A percentile compares a stretch with the other conserved stretches of the same genome.
Conservation (phyloP, 2,797 vertebrate genomes). For the Artibeus jamaicensis region DNA sequence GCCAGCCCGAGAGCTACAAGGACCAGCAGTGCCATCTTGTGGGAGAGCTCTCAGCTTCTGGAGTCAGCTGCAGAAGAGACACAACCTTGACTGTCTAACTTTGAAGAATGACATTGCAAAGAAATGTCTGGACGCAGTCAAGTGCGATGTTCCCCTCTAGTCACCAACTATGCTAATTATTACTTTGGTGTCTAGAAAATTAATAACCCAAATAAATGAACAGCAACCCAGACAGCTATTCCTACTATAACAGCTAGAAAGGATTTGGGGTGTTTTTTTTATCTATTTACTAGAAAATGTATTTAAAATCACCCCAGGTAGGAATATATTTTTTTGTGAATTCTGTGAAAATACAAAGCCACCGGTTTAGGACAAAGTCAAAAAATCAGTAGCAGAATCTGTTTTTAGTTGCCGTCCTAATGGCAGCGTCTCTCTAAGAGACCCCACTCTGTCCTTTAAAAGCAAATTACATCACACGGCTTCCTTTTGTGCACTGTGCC, state of each 20-base stretch:
- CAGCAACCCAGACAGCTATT: constrained; percentile 44
- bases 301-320: constrained; percentile 45
- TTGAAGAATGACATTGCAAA: constrained; percentile 20
- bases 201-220: constrained; percentile 63
- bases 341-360: not conserved
- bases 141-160: constrained; percentile 48
- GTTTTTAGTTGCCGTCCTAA: not conserved
- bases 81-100: constrained; percentile 25
- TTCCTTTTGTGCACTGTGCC: fast-evolving
- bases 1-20: constrained; percentile 42
- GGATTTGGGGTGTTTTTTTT: constrained; percentile 45
- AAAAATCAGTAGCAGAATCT: not conserved
- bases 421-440: no score
- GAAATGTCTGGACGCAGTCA: constrained; percentile 19
- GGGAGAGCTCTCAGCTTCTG: constrained; percentile 52
- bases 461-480: fast-evolving
- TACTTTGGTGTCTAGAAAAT: constrained; percentile 75
- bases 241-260: constrained; percentile 38
- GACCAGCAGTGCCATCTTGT: constrained; percentile 83
- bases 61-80: not conserved
- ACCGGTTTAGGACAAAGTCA: not conserved
- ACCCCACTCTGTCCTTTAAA: not conserved
- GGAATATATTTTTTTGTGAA: not conserved
- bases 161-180: constrained; percentile 74
- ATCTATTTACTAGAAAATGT: constrained; percentile 39